Base-by-base conservation (phyloP, 2,888 invertebrate genomes). In the Sussaba pulchella region DNA sequence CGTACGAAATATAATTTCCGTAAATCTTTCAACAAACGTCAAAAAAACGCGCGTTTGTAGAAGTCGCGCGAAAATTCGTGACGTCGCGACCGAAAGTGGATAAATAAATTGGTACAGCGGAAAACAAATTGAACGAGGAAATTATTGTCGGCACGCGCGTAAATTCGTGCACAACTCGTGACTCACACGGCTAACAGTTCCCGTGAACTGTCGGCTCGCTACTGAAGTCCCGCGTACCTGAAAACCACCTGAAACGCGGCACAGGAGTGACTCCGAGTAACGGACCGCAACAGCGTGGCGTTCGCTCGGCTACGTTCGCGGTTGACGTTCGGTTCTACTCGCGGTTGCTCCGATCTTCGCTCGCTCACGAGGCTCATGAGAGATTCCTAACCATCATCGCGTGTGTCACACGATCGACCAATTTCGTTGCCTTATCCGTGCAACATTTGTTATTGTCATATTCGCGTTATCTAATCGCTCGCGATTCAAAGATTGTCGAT, bases 251-350 rank as follows among this genome's bases (percentile, higher is more conserved):
- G 36, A 39, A 14, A 17, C 2, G 31, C 31, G 31, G 31, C 43
- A 50, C 50, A 47, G 47, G 41, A 41, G 57, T 41, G 70, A 14
- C 67, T 41, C 24, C 50, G 69, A 72, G 82, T 87, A 87, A 87
- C 87, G 86, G 87, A 73, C 81, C 70, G 6, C 31, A 6, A 2
- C 2, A 52, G 69, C 50, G 24, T 41, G 31, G 12, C 39, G 66
- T 59, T 69, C 63, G 70, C 69, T 81, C 81, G 81, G 81, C 70
- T 70, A 81, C 87, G 86, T 82, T 86, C 86, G 87, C 77, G 77
- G 78, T 85, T 75, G 74, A 64, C 45, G 78, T 81, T 87, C 87
- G 86, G 83, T 64, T 74, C 43, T 84, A 81, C 84, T 82, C 86
- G 85, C 67, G 50, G 61, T 47, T 36, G 31, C 61, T 50, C 41